phyloP scores from a whole-genome alignment of 2,113 vertebrate genomes.

The Oncorhynchus clarkii region DNA sequence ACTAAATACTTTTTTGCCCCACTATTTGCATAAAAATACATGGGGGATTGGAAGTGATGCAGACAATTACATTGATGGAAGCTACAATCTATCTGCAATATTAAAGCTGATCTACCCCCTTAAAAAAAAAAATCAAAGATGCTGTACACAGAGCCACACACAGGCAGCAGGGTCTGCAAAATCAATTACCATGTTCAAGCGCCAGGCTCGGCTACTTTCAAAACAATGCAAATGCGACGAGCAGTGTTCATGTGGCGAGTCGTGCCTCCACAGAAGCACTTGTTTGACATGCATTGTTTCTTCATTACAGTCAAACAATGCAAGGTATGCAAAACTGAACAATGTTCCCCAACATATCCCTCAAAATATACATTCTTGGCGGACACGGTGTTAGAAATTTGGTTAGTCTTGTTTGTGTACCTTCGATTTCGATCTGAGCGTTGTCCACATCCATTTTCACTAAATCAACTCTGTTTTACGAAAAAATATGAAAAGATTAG shows the following conservation, averaged over 20 bases:
- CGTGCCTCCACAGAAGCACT: background rate
- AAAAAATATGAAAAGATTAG: background rate
- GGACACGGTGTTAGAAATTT: background rate
- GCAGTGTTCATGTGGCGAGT: background rate
- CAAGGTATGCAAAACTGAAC: background rate
- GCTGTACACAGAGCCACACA: constrained; percentile 3
- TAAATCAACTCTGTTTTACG: background rate
- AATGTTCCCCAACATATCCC: background rate
- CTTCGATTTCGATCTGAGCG: background rate
- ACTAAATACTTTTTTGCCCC: no score
- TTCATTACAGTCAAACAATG: background rate
- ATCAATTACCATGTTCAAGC: constrained; percentile 2
- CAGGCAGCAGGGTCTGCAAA: background rate
- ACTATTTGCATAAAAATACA: no score
- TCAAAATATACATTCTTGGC: background rate
- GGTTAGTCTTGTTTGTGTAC: background rate
- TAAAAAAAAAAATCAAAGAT: background rate
- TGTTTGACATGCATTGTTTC: constrained; percentile 16
- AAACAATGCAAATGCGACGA: constrained; percentile 6
- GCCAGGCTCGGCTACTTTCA: constrained; percentile 10
- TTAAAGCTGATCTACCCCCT: no score
- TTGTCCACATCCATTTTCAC: background rate
- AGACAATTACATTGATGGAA: no score
- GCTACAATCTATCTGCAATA: no score
- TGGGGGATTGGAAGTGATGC: no score